These are phyloP conservation scores for Melanocharis versteri DNA, from an alignment of 2,113 vertebrate genomes.

Conservation along the genomic window DNA sequence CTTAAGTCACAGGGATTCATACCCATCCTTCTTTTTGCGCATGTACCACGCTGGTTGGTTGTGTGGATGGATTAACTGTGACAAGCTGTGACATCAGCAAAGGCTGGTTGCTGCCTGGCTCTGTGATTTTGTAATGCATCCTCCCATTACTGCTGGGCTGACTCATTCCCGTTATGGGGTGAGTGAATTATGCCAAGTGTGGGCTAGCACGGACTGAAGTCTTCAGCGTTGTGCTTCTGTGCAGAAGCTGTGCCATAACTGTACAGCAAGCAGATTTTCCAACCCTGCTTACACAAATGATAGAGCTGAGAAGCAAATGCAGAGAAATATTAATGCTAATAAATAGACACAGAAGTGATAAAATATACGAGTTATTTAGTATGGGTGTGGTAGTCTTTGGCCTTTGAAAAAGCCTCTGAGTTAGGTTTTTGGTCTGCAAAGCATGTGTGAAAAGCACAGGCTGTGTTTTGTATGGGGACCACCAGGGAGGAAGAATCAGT, in stretches of 20 bases:
- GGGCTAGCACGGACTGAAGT: background rate
- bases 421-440: background rate
- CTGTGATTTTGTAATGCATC: background rate
- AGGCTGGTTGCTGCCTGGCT: background rate
- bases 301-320: background rate
- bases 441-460: background rate
- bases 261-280: background rate
- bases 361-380: background rate
- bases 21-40: background rate
- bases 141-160: background rate
- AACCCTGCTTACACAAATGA: background rate
- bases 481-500: background rate
- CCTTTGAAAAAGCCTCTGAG: background rate
- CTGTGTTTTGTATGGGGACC: background rate
- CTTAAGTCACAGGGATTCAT: background rate
- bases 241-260: background rate
- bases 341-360: background rate
- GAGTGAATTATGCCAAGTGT: background rate
- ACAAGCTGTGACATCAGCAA: constrained; percentile 50
- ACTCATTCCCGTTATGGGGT: accelerated
- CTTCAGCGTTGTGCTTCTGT: background rate
- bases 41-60: background rate
- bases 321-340: background rate
- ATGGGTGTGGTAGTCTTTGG: background rate
- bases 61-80: constrained; percentile 31